phyloP scores from a whole-genome alignment of 2,888 invertebrate genomes.

The Kuschelorhynchus macadamiae region DNA sequence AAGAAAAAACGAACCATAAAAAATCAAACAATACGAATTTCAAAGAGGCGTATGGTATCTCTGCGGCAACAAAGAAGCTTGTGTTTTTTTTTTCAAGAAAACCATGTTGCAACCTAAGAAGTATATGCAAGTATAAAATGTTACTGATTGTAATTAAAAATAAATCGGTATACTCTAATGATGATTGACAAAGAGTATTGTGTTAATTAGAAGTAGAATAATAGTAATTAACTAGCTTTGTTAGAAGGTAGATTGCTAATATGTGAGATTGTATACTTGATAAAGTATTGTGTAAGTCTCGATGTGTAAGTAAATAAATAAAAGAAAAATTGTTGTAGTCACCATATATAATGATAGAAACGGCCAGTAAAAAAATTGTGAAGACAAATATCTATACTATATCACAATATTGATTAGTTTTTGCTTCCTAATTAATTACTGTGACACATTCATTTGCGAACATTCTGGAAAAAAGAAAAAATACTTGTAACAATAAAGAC shows the following conservation, averaged over 20 bases:
- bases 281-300: constrained; percentile 28
- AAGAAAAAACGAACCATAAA: constrained; percentile 1
- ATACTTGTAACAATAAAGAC: too few species aligned
- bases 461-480: too few species aligned
- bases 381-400: neutral
- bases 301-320: constrained; percentile 14
- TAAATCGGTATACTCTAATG: constrained; percentile 35
- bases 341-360: constrained; percentile 1
- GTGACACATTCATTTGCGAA: too few species aligned
- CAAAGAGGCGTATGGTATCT: constrained; percentile 1
- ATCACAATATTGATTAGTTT: too few species aligned
- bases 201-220: constrained; percentile 46
- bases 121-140: constrained; percentile 6
- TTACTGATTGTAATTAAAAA: constrained; percentile 27
- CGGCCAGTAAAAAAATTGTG: neutral
- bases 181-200: constrained; percentile 45
- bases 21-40: constrained; percentile 2
- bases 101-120: constrained; percentile 1
- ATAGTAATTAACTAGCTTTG: constrained; percentile 43
- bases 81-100: constrained; percentile 1
- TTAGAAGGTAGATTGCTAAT: constrained; percentile 31
- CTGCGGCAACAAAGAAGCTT: neutral
- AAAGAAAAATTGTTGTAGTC: constrained; percentile 18
- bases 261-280: constrained; percentile 37
- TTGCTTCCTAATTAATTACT: too few species aligned